Percentiles rank a stretch among this genome's conserved stretches.
Conservation (phyloP, 2,113 vertebrate genomes). For the Mustela lutreola region DNA sequence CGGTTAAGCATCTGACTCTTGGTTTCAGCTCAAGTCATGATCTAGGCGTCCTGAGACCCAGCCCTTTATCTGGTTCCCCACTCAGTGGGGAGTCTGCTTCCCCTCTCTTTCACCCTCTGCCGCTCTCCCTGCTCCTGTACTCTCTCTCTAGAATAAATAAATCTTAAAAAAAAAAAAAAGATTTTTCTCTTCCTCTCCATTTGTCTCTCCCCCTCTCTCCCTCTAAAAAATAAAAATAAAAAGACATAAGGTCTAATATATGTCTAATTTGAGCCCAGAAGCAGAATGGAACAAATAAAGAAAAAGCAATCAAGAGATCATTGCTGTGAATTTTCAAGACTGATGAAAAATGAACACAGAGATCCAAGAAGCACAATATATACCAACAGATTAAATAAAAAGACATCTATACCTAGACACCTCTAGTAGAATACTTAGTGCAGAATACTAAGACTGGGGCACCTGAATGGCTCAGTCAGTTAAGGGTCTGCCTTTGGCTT, state of each 20-base stretch:
- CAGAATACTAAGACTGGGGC: background rate
- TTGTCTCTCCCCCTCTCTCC: too few species aligned
- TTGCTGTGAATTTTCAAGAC: background rate
- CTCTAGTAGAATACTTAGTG: background rate
- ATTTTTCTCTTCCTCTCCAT: too few species aligned
- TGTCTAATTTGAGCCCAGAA: background rate
- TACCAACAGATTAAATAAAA: background rate
- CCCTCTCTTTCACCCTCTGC: background rate
- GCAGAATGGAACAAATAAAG: background rate
- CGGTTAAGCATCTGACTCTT: background rate
- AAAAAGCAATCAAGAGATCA: background rate
- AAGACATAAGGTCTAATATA: background rate
- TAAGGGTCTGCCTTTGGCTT: too few species aligned
- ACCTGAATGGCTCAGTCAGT: too few species aligned
- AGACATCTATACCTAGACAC: background rate
- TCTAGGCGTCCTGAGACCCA: background rate
- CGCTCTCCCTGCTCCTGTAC: background rate
- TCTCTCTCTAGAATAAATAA: background rate
- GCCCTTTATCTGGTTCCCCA: background rate
- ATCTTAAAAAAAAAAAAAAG: background rate
- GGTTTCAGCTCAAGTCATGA: background rate
- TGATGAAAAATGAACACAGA: background rate
- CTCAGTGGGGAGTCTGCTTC: background rate
- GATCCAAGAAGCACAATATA: background rate
- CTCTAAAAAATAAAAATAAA: background rate